phyloP scores from a whole-genome alignment of 2,888 invertebrate genomes.

The Limnephilus lunatus region DNA sequence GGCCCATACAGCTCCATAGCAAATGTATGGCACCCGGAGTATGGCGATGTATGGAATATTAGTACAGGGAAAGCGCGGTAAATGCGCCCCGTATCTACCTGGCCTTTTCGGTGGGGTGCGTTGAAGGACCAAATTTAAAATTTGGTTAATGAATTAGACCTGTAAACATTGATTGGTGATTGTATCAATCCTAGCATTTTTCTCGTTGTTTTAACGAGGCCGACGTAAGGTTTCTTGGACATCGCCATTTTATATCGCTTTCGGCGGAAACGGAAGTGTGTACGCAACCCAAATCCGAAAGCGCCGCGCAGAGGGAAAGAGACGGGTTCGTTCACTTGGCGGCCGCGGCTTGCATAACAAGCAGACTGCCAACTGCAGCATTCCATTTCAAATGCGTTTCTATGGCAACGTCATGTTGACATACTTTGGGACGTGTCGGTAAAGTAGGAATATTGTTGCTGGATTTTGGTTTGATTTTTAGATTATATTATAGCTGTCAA shows the following conservation, averaged over 20 bases:
- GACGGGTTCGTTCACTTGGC: conserved; percentile 50
- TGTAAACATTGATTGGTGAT: background rate
- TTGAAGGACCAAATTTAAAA: background rate
- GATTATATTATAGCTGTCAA: conserved; percentile 24
- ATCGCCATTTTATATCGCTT: conserved; percentile 62
- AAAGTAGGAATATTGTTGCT: background rate
- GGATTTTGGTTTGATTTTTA: conserved; percentile 26
- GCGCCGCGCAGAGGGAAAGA: conserved; percentile 10
- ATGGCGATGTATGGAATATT: conserved; percentile 34
- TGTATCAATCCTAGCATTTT: conserved; percentile 20
- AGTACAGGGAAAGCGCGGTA: conserved; percentile 44
- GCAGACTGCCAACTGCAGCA: conserved; percentile 48
- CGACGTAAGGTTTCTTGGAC: conserved; percentile 39
- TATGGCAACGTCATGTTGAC: conserved; percentile 57
- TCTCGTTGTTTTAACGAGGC: conserved; percentile 42
- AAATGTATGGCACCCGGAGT: conserved; percentile 25
- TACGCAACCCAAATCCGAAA: conserved; percentile 49
- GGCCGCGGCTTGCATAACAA: conserved; percentile 57
- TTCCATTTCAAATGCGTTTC: conserved; percentile 42
- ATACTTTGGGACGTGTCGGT: conserved; percentile 21
- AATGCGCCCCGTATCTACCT: conserved; percentile 3
- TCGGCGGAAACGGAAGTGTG: conserved; percentile 57
- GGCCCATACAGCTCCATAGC: conserved; percentile 6
- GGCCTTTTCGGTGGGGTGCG: background rate
- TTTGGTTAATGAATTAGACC: conserved; percentile 17